Conservation (phyloP, 2,113 vertebrate species). For the Melanocharis versteri region DNA sequence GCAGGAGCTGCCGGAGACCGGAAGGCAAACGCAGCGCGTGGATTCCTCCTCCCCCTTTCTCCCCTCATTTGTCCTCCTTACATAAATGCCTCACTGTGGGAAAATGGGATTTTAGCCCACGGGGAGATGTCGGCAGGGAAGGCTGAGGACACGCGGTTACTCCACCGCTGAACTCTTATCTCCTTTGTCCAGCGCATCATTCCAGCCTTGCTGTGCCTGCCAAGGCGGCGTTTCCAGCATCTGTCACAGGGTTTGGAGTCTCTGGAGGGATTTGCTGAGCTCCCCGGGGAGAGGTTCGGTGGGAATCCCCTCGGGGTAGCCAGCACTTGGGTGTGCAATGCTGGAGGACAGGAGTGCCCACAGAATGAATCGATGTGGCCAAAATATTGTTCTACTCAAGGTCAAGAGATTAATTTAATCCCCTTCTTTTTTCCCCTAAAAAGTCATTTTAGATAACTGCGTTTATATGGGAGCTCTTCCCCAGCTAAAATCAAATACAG, state of each 20-base stretch:
- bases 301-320: neutral
- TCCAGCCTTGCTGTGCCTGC: neutral
- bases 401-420: neutral
- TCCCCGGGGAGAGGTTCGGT: neutral
- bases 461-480: neutral
- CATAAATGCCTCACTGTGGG: neutral
- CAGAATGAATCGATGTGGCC: neutral
- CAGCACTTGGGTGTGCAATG: neutral
- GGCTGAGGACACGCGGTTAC: neutral
- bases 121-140: neutral
- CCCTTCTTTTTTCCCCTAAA: accelerated
- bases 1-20: neutral
- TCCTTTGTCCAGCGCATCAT: neutral
- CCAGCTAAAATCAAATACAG: neutral
- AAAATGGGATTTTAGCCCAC: neutral
- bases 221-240: neutral
- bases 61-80: neutral
- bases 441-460: neutral
- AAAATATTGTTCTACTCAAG: neutral
- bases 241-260: neutral
- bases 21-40: neutral
- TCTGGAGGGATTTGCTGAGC: neutral
- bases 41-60: neutral
- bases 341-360: neutral
- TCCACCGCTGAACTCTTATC: neutral